phyloP scores from a whole-genome alignment of 2,797 vertebrate species.

The Cuniculus paca region DNA sequence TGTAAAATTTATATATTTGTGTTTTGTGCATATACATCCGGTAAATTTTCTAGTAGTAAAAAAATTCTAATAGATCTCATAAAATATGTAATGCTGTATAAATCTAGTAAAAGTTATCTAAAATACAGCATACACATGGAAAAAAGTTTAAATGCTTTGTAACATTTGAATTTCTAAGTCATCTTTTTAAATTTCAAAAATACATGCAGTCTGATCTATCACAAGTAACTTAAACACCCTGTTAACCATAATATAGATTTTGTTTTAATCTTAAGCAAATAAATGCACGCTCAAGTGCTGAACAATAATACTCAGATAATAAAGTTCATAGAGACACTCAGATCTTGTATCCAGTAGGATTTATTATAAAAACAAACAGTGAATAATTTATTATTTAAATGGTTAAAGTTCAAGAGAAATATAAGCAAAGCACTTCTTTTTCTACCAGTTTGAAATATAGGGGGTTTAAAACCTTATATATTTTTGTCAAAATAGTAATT shows the following conservation, averaged over 20 bases:
- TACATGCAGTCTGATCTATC: background rate
- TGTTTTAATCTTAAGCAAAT: conserved; percentile 42
- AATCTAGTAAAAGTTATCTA: conserved; percentile 36
- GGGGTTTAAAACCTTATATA: conserved; percentile 73
- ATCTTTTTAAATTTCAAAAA: conserved; percentile 26
- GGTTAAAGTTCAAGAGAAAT: conserved; percentile 57
- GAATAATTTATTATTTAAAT: background rate
- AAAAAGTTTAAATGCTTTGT: background rate
- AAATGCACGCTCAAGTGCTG: conserved; percentile 16
- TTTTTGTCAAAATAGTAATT: conserved; percentile 67
- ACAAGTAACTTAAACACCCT: conserved; percentile 1
- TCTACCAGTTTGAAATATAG: conserved; percentile 53
- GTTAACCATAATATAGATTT: background rate
- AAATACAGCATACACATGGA: background rate
- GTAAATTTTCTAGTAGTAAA: background rate
- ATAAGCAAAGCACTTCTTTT: conserved; percentile 25
- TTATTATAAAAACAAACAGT: conserved; percentile 47
- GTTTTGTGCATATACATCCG: background rate
- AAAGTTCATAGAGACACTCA: background rate
- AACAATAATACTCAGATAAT: background rate
- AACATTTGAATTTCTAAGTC: background rate
- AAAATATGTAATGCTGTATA: background rate
- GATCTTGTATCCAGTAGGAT: conserved; percentile 14
- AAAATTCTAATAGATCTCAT: conserved; percentile 27
- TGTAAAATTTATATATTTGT: background rate